Conservation (phyloP, 2,113 vertebrate species). For the Natator depressus region DNA sequence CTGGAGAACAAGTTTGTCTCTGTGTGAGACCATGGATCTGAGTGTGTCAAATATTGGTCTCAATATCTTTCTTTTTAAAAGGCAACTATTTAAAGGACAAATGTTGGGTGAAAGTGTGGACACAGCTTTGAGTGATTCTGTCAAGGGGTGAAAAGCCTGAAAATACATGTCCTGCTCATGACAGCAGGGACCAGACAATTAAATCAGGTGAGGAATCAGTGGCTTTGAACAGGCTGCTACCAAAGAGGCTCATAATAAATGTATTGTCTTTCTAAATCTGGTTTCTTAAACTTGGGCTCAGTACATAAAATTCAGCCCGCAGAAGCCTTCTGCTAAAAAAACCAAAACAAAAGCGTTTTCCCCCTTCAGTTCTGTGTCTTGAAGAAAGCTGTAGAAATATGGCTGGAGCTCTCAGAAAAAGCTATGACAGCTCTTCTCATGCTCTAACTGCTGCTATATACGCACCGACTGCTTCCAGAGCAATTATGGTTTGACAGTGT, state of each 20-base stretch:
- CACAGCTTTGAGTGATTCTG: fast-evolving
- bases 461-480: background rate
- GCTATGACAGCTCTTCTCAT: background rate
- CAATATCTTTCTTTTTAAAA: background rate
- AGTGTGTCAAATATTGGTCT: background rate
- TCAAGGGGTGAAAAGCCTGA: no score
- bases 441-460: background rate
- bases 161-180: background rate
- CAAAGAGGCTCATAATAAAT: background rate
- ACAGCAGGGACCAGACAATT: background rate
- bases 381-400: background rate
- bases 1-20: background rate
- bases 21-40: background rate
- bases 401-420: background rate
- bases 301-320: background rate
- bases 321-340: background rate
- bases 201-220: fast-evolving
- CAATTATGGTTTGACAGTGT: background rate
- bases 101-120: fast-evolving
- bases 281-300: background rate
- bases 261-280: background rate
- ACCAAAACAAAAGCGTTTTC: background rate
- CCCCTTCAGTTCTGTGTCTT: no score
- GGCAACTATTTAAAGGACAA: background rate
- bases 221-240: background rate